phyloP scores from a whole-genome alignment of 2,797 vertebrate species.

The Crenuchus spilurus region DNA sequence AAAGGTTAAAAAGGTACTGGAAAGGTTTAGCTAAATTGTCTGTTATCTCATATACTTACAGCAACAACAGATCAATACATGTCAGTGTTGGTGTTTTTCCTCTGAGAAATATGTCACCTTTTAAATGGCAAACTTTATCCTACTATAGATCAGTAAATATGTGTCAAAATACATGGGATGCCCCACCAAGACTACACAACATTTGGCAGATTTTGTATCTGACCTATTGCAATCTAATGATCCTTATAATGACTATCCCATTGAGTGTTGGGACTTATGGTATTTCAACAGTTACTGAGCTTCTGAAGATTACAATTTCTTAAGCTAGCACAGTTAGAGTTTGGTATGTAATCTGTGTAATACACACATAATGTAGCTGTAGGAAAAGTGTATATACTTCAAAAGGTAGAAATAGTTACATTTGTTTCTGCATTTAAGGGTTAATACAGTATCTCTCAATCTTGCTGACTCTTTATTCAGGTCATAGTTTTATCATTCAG shows the following conservation, averaged over 20 bases:
- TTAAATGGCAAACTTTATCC: background rate
- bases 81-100: background rate
- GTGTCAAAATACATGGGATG: background rate
- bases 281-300: no score
- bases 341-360: no score
- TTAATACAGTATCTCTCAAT: background rate
- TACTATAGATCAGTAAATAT: background rate
- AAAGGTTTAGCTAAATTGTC: background rate
- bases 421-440: background rate
- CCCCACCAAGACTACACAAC: no score
- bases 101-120: background rate
- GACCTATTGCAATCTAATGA: no score
- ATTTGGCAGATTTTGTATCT: no score
- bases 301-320: no score
- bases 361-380: no score
- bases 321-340: no score
- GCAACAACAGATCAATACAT: background rate
- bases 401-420: background rate
- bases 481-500: slow-evolving; percentile 6
- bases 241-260: no score
- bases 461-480: background rate
- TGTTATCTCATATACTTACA: background rate
- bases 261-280: no score
- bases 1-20: background rate
- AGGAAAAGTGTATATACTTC: no score